These are phyloP conservation scores for Lasius fuliginosus DNA, from an alignment of 2,888 invertebrate species.

Conservation along the genomic window DNA sequence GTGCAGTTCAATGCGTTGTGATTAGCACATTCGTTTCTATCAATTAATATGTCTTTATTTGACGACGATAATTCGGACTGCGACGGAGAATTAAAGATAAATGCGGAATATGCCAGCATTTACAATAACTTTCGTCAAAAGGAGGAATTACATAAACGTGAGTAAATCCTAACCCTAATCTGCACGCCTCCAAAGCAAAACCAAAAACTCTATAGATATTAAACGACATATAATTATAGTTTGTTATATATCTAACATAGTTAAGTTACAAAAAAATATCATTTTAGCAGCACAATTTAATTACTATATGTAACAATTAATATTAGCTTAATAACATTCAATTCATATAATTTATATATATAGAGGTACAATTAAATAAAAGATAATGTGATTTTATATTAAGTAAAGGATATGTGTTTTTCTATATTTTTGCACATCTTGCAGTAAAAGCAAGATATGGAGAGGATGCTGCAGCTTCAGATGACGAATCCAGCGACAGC, in stretches of 20 bases:
- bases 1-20: not conserved
- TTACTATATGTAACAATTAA: not conserved
- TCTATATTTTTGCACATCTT: constrained; percentile 71
- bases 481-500: constrained; percentile 85
- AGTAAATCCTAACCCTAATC: constrained; percentile 77
- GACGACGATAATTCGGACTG: constrained; percentile 68
- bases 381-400: not conserved
- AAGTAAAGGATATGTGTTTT: not conserved
- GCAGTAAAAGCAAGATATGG: constrained; percentile 93
- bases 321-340: not conserved
- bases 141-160: constrained; percentile 94
- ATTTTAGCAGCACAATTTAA: not conserved
- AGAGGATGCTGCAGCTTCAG: constrained; percentile 86
- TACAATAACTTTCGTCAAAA: constrained; percentile 95
- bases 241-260: not conserved
- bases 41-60: constrained; percentile 70
- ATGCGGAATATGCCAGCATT: constrained; percentile 93
- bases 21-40: not conserved
- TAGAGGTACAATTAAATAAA: not conserved
- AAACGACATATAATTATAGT: not conserved
- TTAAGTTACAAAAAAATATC: not conserved
- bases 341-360: not conserved
- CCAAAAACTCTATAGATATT: not conserved
- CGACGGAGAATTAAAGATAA: constrained; percentile 89
- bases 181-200: not conserved